Evolutionary conservation across 2,888 invertebrate species (phyloP).

Genomic region (Auanema freiburgensis): DNA sequence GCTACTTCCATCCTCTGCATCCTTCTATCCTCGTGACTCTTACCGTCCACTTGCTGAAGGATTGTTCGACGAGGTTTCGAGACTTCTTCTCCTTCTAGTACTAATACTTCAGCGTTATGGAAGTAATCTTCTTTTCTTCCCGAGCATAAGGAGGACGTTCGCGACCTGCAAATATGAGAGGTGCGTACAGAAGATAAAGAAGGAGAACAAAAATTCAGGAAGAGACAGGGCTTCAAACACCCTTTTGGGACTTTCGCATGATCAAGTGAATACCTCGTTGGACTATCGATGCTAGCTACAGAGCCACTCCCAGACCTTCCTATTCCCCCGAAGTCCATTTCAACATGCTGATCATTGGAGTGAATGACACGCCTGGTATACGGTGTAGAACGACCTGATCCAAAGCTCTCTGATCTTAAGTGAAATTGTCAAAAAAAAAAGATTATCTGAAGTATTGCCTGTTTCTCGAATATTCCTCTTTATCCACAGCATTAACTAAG

Average conservation of each 20-base stretch:
- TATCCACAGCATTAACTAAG: slow-evolving; percentile 10
- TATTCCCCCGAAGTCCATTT: slow-evolving; percentile 20
- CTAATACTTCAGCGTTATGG: neutral
- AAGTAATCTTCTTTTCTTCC: slow-evolving; percentile 19
- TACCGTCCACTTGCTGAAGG: neutral
- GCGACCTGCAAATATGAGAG: slow-evolving; percentile 16
- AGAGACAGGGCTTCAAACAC: neutral
- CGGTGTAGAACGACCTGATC: slow-evolving; percentile 24
- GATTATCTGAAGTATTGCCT: slow-evolving; percentile 6
- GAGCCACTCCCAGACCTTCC: slow-evolving; percentile 17
- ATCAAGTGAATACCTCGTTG: neutral
- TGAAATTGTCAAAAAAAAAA: neutral
- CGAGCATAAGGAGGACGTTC: slow-evolving; percentile 21
- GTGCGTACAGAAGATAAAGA: neutral
- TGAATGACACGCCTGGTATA: slow-evolving; percentile 8
- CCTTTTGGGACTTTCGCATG: neutral
- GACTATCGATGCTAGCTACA: slow-evolving; percentile 22
- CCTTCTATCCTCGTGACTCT: slow-evolving; percentile 2
- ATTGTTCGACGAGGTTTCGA: neutral
- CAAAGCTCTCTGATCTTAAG: slow-evolving; percentile 21
- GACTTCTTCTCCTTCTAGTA: neutral
- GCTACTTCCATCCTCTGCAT: slow-evolving; percentile 1
- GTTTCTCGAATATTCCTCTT: slow-evolving; percentile 11
- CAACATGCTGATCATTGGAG: slow-evolving; percentile 12
- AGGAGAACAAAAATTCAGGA: neutral